Percentiles rank a stretch among this genome's conserved stretches.
Conservation (phyloP, 2,113 vertebrate genomes). For the Larimichthys polyactis region DNA sequence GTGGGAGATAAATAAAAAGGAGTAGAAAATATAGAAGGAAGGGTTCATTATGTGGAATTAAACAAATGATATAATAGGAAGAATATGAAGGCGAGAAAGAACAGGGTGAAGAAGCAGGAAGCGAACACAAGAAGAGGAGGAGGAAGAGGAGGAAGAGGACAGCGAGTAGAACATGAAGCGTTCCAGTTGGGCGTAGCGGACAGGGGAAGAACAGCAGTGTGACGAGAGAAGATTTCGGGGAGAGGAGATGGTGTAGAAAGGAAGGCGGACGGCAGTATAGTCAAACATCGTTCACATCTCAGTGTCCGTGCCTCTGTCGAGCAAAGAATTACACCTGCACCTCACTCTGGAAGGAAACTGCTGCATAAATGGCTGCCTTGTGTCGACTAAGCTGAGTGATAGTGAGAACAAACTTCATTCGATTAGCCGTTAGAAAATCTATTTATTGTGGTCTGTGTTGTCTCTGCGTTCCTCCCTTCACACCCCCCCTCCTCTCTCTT, state of each 20-base stretch:
- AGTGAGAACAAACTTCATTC: slow-evolving; percentile 10
- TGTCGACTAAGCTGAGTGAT: neutral
- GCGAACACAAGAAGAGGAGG: no score
- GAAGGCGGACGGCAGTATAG: slow-evolving; percentile 59
- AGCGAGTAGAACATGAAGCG: slow-evolving; percentile 10
- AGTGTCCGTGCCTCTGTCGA: no score
- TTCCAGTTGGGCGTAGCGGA: neutral
- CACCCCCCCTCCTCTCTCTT: neutral
- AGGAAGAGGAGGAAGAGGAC: slow-evolving; percentile 22
- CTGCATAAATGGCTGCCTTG: neutral
- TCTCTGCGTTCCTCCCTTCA: slow-evolving; percentile 13
- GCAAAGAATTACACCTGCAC: no score
- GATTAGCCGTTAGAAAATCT: slow-evolving; percentile 45
- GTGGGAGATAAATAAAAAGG: slow-evolving; percentile 63
- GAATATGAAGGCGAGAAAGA: slow-evolving; percentile 31
- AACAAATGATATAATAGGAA: slow-evolving; percentile 57
- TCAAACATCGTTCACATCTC: slow-evolving; percentile 62
- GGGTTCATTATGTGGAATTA: slow-evolving; percentile 65
- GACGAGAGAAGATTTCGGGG: slow-evolving; percentile 32
- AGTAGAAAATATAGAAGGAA: slow-evolving; percentile 71
- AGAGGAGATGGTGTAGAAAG: slow-evolving; percentile 45
- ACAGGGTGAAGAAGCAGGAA: slow-evolving; percentile 30
- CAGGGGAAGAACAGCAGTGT: slow-evolving; percentile 29
- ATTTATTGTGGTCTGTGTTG: slow-evolving; percentile 43
- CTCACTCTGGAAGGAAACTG: slow-evolving; percentile 8